These are phyloP conservation scores for Actinostola sp. DNA, from an alignment of 92 coral and sea anemone species.

Conservation along the genomic window DNA sequence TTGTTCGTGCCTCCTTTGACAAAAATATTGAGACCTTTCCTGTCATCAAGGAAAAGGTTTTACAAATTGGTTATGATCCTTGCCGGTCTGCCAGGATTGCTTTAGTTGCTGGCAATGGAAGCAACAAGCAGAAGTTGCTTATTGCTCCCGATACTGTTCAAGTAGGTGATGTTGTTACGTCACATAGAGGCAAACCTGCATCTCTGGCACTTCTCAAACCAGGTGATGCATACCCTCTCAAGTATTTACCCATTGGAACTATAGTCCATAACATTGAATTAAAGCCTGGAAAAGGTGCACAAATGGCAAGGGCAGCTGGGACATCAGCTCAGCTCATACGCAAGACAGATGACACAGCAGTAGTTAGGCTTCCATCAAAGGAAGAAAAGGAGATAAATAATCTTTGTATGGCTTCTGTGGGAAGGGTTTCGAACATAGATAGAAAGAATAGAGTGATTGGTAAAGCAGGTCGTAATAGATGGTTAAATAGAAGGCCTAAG, in stretches of 20 bases:
- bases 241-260: constrained; percentile 85
- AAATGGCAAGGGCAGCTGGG: constrained; percentile 94
- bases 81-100: constrained; percentile 97
- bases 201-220: constrained; percentile 85
- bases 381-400: constrained; percentile 80
- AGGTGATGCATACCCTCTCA: constrained; percentile 96
- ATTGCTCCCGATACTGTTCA: constrained; percentile 90
- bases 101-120: constrained; percentile 92
- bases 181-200: constrained; percentile 82
- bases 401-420: constrained; percentile 86
- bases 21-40: constrained; percentile 34
- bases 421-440: constrained; percentile 93
- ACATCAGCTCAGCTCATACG: constrained; percentile 95
- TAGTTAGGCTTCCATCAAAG: constrained; percentile 90
- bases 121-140: constrained; percentile 82
- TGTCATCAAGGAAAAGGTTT: constrained; percentile 75
- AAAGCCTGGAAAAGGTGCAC: constrained; percentile 93
- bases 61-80: constrained; percentile 94
- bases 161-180: constrained; percentile 89
- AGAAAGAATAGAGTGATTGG: constrained; percentile 93
- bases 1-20: constrained; percentile 73
- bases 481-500: constrained; percentile 94
- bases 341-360: constrained; percentile 71
- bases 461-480: constrained; percentile 95
- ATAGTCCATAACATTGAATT: constrained; percentile 93